These are phyloP conservation scores for Phaonia tiefii DNA, from an alignment of 2,888 invertebrate species.

Conservation along the genomic window DNA sequence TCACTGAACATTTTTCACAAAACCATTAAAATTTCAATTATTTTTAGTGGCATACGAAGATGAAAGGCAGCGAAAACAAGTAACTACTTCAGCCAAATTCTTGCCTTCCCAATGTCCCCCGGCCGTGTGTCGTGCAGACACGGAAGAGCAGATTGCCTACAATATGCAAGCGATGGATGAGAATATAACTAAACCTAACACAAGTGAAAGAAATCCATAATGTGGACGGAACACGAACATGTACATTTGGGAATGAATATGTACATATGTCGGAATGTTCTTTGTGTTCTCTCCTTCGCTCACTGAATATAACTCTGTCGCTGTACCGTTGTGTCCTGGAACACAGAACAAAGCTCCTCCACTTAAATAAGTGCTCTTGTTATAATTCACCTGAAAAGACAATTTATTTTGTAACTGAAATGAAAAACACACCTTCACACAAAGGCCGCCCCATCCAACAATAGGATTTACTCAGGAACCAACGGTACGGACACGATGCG, in stretches of 20 bases:
- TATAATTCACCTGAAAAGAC: slow-evolving; percentile 67
- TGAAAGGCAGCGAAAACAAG: not conserved
- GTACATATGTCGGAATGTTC: not conserved
- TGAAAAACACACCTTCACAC: slow-evolving; percentile 47
- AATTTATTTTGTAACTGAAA: slow-evolving; percentile 66
- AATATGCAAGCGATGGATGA: slow-evolving; percentile 5
- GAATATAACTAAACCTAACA: not conserved
- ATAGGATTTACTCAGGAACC: slow-evolving; percentile 48
- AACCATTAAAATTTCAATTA: slow-evolving; percentile 67
- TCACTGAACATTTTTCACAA: slow-evolving; percentile 66
- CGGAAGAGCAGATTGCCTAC: slow-evolving; percentile 37
- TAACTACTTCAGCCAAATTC: slow-evolving; percentile 44
- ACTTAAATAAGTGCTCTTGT: slow-evolving; percentile 65
- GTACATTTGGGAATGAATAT: not conserved
- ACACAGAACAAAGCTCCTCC: slow-evolving; percentile 29
- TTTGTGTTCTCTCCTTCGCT: not conserved
- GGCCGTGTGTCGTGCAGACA: not conserved
- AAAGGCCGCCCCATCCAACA: slow-evolving; percentile 38
- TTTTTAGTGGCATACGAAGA: slow-evolving; percentile 58
- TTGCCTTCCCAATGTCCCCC: not conserved
- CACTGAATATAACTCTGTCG: not conserved
- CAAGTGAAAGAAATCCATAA: not conserved
- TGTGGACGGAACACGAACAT: slow-evolving; percentile 18
- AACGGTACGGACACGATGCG: not conserved
- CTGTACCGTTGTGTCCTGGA: not conserved